Evolutionary conservation across 2,888 invertebrate genomes (phyloP).

Genomic region (Nebria salina): DNA sequence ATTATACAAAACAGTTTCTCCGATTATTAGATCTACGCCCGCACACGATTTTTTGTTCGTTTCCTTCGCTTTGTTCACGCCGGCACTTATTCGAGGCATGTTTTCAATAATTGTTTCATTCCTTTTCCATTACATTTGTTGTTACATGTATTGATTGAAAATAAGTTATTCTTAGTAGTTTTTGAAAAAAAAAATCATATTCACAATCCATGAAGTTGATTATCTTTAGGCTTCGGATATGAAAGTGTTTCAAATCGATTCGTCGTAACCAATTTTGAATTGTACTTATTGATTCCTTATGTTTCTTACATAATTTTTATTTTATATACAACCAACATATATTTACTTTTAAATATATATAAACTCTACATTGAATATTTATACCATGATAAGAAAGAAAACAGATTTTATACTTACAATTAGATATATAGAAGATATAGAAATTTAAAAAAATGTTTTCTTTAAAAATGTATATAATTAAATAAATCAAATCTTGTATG

Average conservation of each 20-base stretch:
- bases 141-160: neutral
- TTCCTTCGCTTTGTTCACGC: neutral
- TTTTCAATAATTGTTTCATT: neutral
- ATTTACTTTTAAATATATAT: too few relatives aligned
- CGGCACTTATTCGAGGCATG: neutral
- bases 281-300: neutral
- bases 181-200: neutral
- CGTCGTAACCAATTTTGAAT: neutral
- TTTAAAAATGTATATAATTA: too few relatives aligned
- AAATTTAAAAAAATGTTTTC: too few relatives aligned
- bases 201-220: neutral
- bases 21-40: neutral
- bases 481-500: too few relatives aligned
- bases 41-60: neutral
- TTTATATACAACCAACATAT: neutral
- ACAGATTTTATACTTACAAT: too few relatives aligned
- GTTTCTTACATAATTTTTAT: neutral
- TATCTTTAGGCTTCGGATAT: neutral
- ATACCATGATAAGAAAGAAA: too few relatives aligned
- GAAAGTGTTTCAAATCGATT: conserved; percentile 1
- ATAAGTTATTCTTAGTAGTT: neutral
- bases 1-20: neutral
- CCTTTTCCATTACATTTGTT: neutral
- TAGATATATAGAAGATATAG: too few relatives aligned
- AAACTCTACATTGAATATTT: too few relatives aligned